Conservation (phyloP, 2,113 vertebrate genomes). For the Hippolais icterina region DNA sequence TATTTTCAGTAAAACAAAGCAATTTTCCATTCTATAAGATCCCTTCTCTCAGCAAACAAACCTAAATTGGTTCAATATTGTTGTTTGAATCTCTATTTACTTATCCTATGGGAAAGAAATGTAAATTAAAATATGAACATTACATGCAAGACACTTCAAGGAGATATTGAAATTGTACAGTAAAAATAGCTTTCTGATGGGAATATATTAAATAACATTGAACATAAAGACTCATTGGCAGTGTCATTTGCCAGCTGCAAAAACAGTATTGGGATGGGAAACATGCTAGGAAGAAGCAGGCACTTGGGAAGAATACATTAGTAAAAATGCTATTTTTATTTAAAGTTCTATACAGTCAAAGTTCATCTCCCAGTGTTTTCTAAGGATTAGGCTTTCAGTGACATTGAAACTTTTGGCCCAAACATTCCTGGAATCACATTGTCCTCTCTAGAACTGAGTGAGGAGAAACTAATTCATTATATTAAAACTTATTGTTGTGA, state of each 20-base stretch:
- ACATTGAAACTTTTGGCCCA: background rate
- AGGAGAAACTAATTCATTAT: background rate
- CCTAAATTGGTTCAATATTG: slow-evolving; percentile 5
- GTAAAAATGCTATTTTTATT: slow-evolving; percentile 56
- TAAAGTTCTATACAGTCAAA: slow-evolving; percentile 46
- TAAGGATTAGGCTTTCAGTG: background rate
- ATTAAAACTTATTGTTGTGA: background rate
- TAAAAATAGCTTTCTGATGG: slow-evolving; percentile 70
- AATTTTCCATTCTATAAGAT: background rate
- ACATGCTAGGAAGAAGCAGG: slow-evolving; percentile 46
- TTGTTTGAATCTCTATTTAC: slow-evolving; percentile 22
- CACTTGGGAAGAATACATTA: slow-evolving; percentile 56
- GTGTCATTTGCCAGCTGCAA: slow-evolving; percentile 69
- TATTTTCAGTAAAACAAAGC: background rate
- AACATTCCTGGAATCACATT: background rate
- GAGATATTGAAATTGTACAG: slow-evolving; percentile 37
- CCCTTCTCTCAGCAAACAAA: background rate
- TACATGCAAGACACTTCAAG: slow-evolving; percentile 30
- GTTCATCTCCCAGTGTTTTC: slow-evolving; percentile 42
- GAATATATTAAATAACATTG: slow-evolving; percentile 61
- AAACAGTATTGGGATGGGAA: slow-evolving; percentile 67
- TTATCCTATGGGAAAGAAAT: slow-evolving; percentile 64
- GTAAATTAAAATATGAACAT: slow-evolving; percentile 35
- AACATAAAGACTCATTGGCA: slow-evolving; percentile 61
- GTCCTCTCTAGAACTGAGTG: background rate